Conservation (phyloP, 2,113 vertebrate species). For the Stictonetta naevosa region DNA sequence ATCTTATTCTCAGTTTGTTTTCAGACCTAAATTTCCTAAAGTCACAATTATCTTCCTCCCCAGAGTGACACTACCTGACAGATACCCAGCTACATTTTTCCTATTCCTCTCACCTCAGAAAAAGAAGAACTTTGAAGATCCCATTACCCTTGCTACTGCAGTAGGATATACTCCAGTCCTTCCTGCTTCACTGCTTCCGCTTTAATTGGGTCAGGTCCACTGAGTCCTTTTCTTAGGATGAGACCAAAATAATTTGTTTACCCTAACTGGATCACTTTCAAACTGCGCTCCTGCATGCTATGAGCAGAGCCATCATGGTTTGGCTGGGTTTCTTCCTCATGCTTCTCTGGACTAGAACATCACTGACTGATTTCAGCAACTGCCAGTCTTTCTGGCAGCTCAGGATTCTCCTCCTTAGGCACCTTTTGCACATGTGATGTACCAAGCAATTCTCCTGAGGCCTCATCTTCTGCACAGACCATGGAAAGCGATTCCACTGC, state of each 20-base stretch:
- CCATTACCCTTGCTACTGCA: neutral
- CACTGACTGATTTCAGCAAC: neutral
- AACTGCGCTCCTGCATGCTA: neutral
- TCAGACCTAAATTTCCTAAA: neutral
- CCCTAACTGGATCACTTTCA: neutral
- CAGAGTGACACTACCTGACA: neutral
- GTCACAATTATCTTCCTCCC: neutral
- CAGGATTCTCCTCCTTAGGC: neutral
- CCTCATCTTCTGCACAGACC: neutral
- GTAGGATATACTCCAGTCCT: neutral
- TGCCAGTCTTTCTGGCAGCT: neutral
- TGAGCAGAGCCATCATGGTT: neutral
- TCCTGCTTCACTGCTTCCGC: neutral
- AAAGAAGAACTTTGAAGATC: neutral
- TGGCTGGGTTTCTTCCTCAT: neutral
- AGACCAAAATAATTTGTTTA: conserved; percentile 2
- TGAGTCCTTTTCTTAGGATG: neutral
- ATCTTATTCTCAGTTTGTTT: neutral
- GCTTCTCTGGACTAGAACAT: neutral
- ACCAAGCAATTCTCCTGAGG: neutral
- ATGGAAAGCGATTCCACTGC: neutral
- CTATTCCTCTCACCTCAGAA: neutral
- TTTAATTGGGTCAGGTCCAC: neutral
- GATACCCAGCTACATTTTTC: neutral
- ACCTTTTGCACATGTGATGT: neutral